Percentiles rank a stretch among this genome's conserved stretches.
phyloP scores from a whole-genome alignment of 2,113 vertebrate species.

The Mystacornis crossleyi region DNA sequence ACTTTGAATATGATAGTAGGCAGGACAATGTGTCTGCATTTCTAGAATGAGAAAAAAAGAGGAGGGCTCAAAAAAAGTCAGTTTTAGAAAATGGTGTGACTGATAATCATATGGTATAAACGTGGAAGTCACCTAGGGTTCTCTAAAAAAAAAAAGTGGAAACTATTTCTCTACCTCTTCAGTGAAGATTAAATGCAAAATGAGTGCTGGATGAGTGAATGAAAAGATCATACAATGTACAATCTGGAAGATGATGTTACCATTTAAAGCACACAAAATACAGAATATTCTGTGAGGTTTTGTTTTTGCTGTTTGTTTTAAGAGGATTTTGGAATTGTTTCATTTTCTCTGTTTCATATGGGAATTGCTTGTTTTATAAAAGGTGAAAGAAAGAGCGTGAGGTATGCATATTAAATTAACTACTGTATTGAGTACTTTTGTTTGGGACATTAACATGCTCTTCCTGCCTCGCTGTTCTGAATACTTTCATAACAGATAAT shows the following conservation, averaged over 20 bases:
- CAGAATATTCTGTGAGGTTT: neutral
- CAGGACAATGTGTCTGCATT: neutral
- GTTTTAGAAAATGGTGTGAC: neutral
- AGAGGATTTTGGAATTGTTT: neutral
- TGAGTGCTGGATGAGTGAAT: neutral
- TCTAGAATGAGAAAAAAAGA: neutral
- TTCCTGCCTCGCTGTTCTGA: neutral
- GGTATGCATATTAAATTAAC: neutral
- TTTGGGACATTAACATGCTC: neutral
- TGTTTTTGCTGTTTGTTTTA: neutral
- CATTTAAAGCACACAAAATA: neutral
- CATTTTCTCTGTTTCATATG: neutral
- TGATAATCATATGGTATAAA: neutral
- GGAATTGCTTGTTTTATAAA: neutral
- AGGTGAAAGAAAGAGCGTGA: neutral
- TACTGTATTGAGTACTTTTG: neutral
- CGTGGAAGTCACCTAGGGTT: neutral
- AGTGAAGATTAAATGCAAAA: slow-evolving; percentile 35
- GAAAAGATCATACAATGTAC: neutral
- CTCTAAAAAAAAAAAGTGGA: neutral
- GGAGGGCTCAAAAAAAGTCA: neutral
- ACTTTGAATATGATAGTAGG: neutral
- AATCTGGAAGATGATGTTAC: neutral
- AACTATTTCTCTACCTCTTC: neutral
- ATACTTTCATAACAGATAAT: neutral